These are phyloP conservation scores for Drosophila antonietae DNA, from an alignment of 2,888 invertebrate genomes.

Conservation along the genomic window DNA sequence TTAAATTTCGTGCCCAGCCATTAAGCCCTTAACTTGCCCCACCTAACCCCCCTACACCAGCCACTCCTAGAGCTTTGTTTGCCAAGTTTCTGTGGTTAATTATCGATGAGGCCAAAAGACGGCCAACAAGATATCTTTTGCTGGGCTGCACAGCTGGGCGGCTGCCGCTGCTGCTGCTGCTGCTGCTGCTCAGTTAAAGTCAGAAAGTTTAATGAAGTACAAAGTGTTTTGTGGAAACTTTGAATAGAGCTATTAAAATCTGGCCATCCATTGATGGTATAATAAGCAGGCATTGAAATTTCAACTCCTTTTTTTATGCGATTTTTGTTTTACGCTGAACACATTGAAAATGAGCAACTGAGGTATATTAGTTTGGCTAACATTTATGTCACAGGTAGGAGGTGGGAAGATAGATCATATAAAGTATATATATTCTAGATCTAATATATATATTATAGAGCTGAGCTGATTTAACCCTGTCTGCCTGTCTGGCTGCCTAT, in stretches of 20 bases:
- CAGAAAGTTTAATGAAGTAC: conserved; percentile 79
- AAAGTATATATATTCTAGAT: not conserved
- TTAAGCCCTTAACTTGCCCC: conserved; percentile 33
- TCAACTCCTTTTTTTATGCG: not conserved
- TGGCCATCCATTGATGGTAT: conserved; percentile 68
- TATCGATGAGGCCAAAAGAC: conserved; percentile 64
- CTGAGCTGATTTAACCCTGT: not conserved
- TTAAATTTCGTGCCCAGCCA: conserved; percentile 67
- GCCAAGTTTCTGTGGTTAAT: conserved; percentile 75
- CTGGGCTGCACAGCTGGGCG: conserved; percentile 23
- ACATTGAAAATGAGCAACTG: no score
- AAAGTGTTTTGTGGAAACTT: conserved; percentile 67
- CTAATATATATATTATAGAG: not conserved
- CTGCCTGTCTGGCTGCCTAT: no score
- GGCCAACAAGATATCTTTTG: conserved; percentile 37
- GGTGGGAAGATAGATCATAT: not conserved
- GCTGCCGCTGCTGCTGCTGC: not conserved
- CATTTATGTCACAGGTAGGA: not conserved
- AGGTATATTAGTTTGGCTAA: not conserved
- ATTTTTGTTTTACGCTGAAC: no score
- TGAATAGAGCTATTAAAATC: conserved; percentile 61
- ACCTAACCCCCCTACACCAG: no score
- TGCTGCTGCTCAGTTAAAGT: conserved; percentile 47
- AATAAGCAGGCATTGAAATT: conserved; percentile 58
- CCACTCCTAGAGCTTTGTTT: conserved; percentile 50